Evolutionary conservation across 2,797 vertebrate species (phyloP).

Genomic region (Gambusia yucatana): DNA sequence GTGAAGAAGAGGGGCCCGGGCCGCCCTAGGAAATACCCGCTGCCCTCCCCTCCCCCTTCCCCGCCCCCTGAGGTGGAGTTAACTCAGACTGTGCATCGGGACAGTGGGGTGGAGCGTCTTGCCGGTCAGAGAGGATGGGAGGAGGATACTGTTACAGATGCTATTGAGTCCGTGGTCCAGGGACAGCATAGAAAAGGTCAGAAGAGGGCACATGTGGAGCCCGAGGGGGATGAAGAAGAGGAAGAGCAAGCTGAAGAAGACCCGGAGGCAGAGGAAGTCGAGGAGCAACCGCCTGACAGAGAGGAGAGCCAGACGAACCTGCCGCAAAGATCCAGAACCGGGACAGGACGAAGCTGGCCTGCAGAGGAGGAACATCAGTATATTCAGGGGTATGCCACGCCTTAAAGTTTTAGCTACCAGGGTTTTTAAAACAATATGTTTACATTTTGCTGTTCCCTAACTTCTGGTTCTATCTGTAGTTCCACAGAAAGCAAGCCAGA

Average conservation of each 20-base stretch:
- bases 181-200: constrained; percentile 86
- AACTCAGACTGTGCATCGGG: constrained; percentile 59
- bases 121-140: constrained; percentile 63
- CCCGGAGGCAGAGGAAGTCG: constrained; percentile 66
- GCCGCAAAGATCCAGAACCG: constrained; percentile 57
- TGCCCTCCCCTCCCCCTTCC: constrained; percentile 79
- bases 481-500: constrained; percentile 80
- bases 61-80: constrained; percentile 65
- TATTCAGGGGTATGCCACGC: constrained; percentile 74
- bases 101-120: constrained; percentile 57
- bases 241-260: constrained; percentile 68
- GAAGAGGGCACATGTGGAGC: constrained; percentile 84
- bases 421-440: background rate
- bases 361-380: constrained; percentile 79
- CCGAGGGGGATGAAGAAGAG: constrained; percentile 72
- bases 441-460: constrained; percentile 40
- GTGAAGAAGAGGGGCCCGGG: constrained; percentile 96
- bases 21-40: constrained; percentile 88
- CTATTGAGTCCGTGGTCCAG: constrained; percentile 95
- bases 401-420: background rate
- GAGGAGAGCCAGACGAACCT: constrained; percentile 71
- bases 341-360: constrained; percentile 72
- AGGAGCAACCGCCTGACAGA: constrained; percentile 61
- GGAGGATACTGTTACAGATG: constrained; percentile 85
- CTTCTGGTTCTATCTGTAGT: constrained; percentile 72